phyloP scores from a whole-genome alignment of 2,888 invertebrate genomes.

The Lochmaea crataegi region DNA sequence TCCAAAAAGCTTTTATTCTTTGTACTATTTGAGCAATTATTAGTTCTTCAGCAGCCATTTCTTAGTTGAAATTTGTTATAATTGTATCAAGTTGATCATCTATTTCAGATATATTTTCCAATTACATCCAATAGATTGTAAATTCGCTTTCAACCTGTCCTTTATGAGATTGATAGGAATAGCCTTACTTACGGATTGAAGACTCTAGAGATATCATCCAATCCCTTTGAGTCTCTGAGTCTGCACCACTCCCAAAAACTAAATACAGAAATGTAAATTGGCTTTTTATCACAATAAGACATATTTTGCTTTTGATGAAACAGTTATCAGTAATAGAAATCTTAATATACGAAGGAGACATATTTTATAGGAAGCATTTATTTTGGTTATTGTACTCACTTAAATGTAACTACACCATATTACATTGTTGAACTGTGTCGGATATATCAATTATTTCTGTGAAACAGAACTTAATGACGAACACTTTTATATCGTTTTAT shows the following conservation, averaged over 20 bases:
- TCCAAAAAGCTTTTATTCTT: too few relatives aligned
- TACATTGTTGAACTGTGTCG: not conserved
- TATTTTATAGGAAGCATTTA: constrained; percentile 1
- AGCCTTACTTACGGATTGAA: not conserved
- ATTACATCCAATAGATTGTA: not conserved
- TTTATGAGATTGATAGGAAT: not conserved
- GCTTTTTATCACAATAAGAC: not conserved
- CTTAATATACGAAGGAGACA: not conserved
- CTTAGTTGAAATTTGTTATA: too few relatives aligned
- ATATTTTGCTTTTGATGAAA: not conserved
- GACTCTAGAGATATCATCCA: not conserved
- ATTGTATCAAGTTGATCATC: too few relatives aligned
- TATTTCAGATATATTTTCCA: not conserved
- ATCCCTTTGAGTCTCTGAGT: not conserved
- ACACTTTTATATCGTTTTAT: too few relatives aligned
- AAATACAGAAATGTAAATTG: not conserved
- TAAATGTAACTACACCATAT: not conserved
- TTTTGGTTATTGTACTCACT: not conserved
- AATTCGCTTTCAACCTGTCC: not conserved
- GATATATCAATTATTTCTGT: not conserved
- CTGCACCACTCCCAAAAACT: not conserved
- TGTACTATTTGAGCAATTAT: too few relatives aligned
- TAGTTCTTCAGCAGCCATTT: too few relatives aligned
- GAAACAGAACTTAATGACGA: too few relatives aligned
- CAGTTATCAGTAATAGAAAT: not conserved